Evolutionary conservation across 2,888 invertebrate genomes (phyloP).

Genomic region (Gymnoscelis rufifasciata): DNA sequence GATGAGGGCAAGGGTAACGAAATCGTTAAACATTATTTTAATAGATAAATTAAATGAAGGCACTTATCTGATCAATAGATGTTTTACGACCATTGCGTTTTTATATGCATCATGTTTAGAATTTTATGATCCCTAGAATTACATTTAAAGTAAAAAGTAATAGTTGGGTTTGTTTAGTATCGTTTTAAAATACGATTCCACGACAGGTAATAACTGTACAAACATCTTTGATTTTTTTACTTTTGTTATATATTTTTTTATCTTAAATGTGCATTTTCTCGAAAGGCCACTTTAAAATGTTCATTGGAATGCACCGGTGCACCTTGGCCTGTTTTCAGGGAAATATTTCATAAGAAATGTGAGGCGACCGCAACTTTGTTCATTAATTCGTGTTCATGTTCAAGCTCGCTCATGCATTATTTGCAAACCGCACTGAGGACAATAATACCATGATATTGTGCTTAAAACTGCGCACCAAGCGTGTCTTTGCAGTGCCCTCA

Average conservation of each 20-base stretch:
- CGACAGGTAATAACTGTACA: no score
- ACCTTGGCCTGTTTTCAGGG: constrained; percentile 29
- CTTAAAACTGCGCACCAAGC: constrained; percentile 2
- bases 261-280: background rate
- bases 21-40: constrained; percentile 13
- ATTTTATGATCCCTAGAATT: no score
- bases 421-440: constrained; percentile 7
- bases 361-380: constrained; percentile 20
- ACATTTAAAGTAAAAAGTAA: no score
- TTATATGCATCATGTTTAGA: no score
- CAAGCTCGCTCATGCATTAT: constrained; percentile 18
- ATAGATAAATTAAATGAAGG: constrained; percentile 15
- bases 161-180: no score
- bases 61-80: constrained; percentile 24
- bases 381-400: constrained; percentile 17
- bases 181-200: no score
- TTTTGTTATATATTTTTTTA: no score
- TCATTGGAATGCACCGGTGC: constrained; percentile 51
- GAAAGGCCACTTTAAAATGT: background rate
- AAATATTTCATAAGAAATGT: constrained; percentile 26
- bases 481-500: constrained; percentile 2
- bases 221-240: no score
- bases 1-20: constrained; percentile 17
- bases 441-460: constrained; percentile 6
- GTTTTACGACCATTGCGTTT: no score